These are phyloP conservation scores for Plebejus anna DNA, from an alignment of 2,888 invertebrate genomes.

Conservation along the genomic window DNA sequence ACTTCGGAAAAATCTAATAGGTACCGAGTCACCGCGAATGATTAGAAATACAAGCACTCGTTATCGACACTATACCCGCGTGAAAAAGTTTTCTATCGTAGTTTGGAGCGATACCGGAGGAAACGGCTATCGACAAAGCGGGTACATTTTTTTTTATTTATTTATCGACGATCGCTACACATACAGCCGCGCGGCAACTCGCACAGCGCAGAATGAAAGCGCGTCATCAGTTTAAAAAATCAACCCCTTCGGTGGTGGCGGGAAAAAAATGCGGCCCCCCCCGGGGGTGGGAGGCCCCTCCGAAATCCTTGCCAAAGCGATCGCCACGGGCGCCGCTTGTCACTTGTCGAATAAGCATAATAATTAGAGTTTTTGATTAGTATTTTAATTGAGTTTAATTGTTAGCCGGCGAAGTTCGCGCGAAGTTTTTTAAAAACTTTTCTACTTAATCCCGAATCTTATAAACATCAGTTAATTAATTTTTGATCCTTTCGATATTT, in stretches of 20 bases:
- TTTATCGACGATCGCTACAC: conserved; percentile 71
- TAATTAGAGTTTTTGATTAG: conserved; percentile 75
- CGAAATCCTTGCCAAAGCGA: conserved; percentile 78
- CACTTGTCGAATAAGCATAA: conserved; percentile 78
- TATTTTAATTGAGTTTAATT: conserved; percentile 51
- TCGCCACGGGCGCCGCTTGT: conserved; percentile 74
- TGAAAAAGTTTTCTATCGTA: conserved; percentile 49
- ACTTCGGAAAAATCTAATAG: conserved; percentile 38
- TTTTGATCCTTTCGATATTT: conserved; percentile 19
- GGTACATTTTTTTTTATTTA: conserved; percentile 65
- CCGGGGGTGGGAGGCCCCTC: conserved; percentile 68
- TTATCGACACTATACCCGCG: conserved; percentile 31
- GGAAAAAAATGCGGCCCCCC: conserved; percentile 67
- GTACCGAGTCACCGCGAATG: conserved; percentile 37
- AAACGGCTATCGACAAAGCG: conserved; percentile 73
- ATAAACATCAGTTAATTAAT: conserved; percentile 17
- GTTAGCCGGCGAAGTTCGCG: conserved; percentile 30
- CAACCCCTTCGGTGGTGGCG: conserved; percentile 77
- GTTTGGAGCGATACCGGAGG: conserved; percentile 57
- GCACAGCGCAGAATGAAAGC: conserved; percentile 80
- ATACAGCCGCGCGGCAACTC: conserved; percentile 78
- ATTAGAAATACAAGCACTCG: conserved; percentile 30
- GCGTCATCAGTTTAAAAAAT: conserved; percentile 82
- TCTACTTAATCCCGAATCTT: conserved; percentile 12
- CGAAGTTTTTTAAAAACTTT: conserved; percentile 31